Conservation (phyloP, 1,140 invertebrate genomes). For the Ostrea denselamellosa region DNA sequence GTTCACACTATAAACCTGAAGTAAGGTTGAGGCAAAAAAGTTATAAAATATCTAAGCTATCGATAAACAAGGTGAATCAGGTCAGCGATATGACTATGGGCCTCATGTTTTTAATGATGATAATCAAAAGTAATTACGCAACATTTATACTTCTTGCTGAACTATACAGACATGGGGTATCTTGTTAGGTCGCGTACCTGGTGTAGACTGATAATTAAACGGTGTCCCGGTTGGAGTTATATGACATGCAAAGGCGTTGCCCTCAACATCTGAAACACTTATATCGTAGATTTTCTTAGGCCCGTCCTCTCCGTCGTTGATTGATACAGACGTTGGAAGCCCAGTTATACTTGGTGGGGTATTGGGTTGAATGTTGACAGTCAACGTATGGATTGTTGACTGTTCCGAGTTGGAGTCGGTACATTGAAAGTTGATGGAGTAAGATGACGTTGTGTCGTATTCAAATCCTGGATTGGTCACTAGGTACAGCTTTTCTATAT, state of each 20-base stretch:
- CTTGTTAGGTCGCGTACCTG: neutral
- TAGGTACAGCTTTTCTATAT: conserved; percentile 31
- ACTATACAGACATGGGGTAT: too few species aligned
- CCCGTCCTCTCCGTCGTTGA: neutral
- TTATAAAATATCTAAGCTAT: too few species aligned
- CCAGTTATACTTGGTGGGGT: conserved; percentile 12
- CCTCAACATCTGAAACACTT: conserved; percentile 45
- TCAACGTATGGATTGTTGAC: neutral
- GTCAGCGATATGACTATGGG: too few species aligned
- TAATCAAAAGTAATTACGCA: too few species aligned
- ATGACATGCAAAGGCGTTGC: conserved; percentile 6
- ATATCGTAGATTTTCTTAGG: conserved; percentile 26
- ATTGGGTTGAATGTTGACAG: conserved; percentile 40
- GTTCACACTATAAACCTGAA: too few species aligned
- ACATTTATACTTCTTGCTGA: too few species aligned
- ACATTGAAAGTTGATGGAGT: conserved; percentile 44
- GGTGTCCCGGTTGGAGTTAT: neutral
- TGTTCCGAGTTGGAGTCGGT: conserved; percentile 10
- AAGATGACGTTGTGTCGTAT: neutral
- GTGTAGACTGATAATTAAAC: neutral
- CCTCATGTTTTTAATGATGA: too few species aligned
- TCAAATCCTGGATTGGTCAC: conserved; percentile 46
- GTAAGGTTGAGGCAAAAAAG: too few species aligned
- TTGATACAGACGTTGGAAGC: conserved; percentile 29
- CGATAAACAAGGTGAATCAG: too few species aligned